Evolutionary conservation across 1,140 invertebrate species (phyloP).

Genomic region (Gryon sp.): DNA sequence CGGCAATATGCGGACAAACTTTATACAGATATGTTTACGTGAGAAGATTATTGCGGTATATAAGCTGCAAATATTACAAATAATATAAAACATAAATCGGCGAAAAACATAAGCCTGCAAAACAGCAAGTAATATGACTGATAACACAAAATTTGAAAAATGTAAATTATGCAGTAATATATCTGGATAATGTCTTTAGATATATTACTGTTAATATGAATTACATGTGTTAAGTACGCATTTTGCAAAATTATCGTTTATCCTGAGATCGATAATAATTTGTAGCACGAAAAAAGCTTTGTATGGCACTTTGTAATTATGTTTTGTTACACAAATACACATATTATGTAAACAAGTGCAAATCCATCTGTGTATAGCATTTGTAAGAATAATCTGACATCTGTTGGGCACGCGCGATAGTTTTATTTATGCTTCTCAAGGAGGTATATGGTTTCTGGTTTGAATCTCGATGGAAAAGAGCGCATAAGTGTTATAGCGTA

Average conservation of each 20-base stretch:
- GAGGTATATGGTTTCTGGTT: slow-evolving; percentile 41
- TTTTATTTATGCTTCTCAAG: slow-evolving; percentile 44
- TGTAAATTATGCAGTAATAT: too few species aligned
- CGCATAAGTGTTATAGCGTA: not conserved
- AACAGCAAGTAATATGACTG: too few species aligned
- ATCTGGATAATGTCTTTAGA: too few species aligned
- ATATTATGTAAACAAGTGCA: slow-evolving; percentile 37
- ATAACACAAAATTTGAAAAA: too few species aligned
- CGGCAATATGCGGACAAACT: slow-evolving; percentile 21
- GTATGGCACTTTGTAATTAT: not conserved
- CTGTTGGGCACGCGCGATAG: slow-evolving; percentile 41
- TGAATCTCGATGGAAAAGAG: slow-evolving; percentile 27
- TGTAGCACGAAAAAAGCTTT: too few species aligned
- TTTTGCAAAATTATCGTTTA: not conserved
- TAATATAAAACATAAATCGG: too few species aligned
- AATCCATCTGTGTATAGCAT: slow-evolving; percentile 22
- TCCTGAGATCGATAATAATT: too few species aligned
- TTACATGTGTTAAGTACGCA: too few species aligned
- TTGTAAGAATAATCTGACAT: slow-evolving; percentile 51
- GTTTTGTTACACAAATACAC: slow-evolving; percentile 17
- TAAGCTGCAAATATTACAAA: too few species aligned
- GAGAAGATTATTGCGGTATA: slow-evolving; percentile 17
- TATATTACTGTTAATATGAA: too few species aligned
- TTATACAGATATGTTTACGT: slow-evolving; percentile 7
- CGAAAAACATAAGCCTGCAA: too few species aligned